phyloP scores from a whole-genome alignment of 2,888 invertebrate species.

The Horisme vitalbata region DNA sequence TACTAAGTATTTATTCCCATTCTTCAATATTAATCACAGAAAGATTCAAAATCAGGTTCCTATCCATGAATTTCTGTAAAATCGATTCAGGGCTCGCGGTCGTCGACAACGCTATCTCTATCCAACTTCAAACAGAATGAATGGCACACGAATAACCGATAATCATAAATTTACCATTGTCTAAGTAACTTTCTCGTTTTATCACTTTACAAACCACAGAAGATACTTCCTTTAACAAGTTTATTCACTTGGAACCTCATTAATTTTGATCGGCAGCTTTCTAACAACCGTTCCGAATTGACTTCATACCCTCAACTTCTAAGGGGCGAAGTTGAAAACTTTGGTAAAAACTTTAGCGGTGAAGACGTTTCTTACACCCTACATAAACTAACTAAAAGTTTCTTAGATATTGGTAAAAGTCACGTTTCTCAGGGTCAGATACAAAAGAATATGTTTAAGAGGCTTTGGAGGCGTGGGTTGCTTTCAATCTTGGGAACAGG shows the following conservation, averaged over 20 bases:
- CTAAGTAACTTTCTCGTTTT: constrained; percentile 5
- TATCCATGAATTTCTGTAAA: too few relatives aligned
- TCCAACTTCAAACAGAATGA: too few relatives aligned
- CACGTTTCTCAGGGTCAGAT: constrained; percentile 16
- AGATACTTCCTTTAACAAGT: constrained; percentile 35
- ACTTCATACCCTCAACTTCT: constrained; percentile 44
- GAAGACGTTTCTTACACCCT: constrained; percentile 15
- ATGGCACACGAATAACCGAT: too few relatives aligned
- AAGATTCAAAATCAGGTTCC: too few relatives aligned
- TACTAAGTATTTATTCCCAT: too few relatives aligned
- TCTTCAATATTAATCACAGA: too few relatives aligned
- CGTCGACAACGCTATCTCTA: too few relatives aligned
- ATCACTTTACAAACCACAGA: constrained; percentile 19
- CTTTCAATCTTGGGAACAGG: too few relatives aligned
- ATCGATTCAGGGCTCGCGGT: too few relatives aligned
- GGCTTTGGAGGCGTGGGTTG: background rate
- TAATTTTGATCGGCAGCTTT: constrained; percentile 56
- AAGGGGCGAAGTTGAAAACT: constrained; percentile 53
- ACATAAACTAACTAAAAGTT: constrained; percentile 22
- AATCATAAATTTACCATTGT: background rate
- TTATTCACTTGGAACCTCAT: constrained; percentile 52
- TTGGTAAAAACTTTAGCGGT: constrained; percentile 40
- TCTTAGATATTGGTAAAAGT: constrained; percentile 14
- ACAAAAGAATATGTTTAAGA: background rate
- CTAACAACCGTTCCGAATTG: constrained; percentile 46